Evolutionary conservation across 2,113 vertebrate species (phyloP), one percentile per base, ranked within the genome.

Genomic region (Psammodynastes pulverulentus): DNA sequence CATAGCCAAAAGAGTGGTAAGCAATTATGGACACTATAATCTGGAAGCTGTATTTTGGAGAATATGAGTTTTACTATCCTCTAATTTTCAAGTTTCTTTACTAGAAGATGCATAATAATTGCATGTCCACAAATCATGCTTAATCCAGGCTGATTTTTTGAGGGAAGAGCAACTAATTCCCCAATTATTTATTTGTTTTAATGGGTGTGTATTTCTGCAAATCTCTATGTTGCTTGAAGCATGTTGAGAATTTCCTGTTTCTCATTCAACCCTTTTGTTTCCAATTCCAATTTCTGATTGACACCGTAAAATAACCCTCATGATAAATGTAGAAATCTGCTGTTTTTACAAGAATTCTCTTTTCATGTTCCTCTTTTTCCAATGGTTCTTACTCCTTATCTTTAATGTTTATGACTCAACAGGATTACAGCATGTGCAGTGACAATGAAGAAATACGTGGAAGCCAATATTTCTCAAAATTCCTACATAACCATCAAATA

Each of bases 381-480:
- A 87, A 92, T 95, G 1, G 86, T 29, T 92, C 1, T 49, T 62
- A 5, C 53, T 23, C 67, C 3, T 93, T 96, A 94, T 93, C 5
- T 46, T 88, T 92, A 6, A 3, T 93, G 15, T 90, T 91, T 93
- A 45, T 67, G 29, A 86, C n/a, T 51, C 24, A 45, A 52, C 97
- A 99, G 99, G 91, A 99, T 99, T 93, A 98, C 99, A 12, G 98
- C 98, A 49, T 99, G 99, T 48, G 98, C 99, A 0, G 98, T 99
- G 95, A 99, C 98, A 48, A 99, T 99, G 99, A 99, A 99, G 96
- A 99, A 99, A 95, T 99, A 99, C 0, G 98, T 99, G 72, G 99
- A 99, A 92, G 99, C 99, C 95, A 99, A 99, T 0, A 98, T 99
- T 23, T 99, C 98, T 29, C 98, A 99, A 97, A 98, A 97, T 46